phyloP scores from a whole-genome alignment of 2,113 vertebrate genomes.

The Melanocharis versteri region DNA sequence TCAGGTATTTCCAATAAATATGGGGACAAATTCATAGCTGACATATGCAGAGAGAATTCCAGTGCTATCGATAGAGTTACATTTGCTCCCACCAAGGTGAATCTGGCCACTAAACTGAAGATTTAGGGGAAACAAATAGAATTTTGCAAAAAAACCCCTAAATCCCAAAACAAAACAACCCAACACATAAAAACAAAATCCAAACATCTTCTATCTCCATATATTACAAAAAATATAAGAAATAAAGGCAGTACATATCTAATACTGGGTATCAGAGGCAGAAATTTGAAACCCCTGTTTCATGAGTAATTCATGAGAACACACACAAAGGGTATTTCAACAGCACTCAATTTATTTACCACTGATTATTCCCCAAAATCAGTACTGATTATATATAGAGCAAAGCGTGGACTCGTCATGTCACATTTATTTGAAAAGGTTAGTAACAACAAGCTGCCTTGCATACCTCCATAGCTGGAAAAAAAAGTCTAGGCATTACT shows the following conservation, averaged over 20 bases:
- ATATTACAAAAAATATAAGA: neutral
- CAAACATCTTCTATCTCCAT: neutral
- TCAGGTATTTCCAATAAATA: constrained; percentile 58
- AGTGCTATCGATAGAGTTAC: neutral
- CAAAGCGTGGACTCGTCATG: neutral
- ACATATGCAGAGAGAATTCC: constrained; percentile 55
- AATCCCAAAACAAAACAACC: neutral
- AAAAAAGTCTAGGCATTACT: constrained; percentile 2
- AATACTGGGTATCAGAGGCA: neutral
- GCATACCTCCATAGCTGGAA: neutral
- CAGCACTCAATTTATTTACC: constrained; percentile 44
- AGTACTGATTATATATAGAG: constrained; percentile 30
- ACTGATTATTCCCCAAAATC: constrained; percentile 42
- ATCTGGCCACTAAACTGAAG: neutral
- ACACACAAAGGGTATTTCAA: constrained; percentile 51
- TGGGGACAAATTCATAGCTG: constrained; percentile 20
- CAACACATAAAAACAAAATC: neutral
- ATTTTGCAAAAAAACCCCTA: neutral
- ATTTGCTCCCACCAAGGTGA: constrained; percentile 24
- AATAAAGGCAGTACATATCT: neutral
- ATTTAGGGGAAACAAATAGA: constrained; percentile 15
- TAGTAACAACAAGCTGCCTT: neutral
- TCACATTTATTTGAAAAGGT: constrained; percentile 14
- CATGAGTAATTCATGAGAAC: constrained; percentile 51
- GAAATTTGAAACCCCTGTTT: constrained; percentile 22